Evolutionary conservation across 2,888 invertebrate species (phyloP), one percentile per base, ranked within the genome.

Genomic region (Trichopoda pennipes): DNA sequence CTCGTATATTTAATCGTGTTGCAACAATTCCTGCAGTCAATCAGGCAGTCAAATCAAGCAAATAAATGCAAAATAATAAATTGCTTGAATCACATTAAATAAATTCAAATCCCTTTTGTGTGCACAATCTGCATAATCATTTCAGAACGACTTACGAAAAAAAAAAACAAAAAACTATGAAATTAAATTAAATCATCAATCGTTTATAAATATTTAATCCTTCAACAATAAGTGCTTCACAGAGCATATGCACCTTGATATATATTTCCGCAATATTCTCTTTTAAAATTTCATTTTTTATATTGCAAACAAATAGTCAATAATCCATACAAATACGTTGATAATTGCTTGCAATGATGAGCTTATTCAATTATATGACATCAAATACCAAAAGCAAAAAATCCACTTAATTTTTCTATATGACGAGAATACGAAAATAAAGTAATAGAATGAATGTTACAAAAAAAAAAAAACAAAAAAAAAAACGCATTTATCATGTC

Each of bases 401-500:
- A 72, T 72, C 61, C 58, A 81, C 72, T 77, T 61, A 66, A 79
- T 75, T 79, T 82, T 75, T 70, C 61, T 69, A 81, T 51, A 64
- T 64, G 78, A 66, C 55, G 60, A 16, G 47, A 56, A 58, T 70
- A 66, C 35, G 64, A 66, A 70, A 70, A 56, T 47, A 70, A 69
- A 63, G 47, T 56, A 69, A 61, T 88, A 88, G 85, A 87, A 87
- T 85, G 38, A 66, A 58, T 85, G 80, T 12, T 38, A 35, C 17
- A 47, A 87, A 87, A 85, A 82, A 85, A 12, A 1, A 8, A 28
- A 28, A 28, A 28, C 0, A 28, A 86, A 70, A 61, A 77, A 84
- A 3, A 73, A 88, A 88, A 89, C 89, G 79, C 89, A 89, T 89
- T 89, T 89, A 89, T 89, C 89, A 89, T 89, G 86, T 88, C 89